Evolutionary conservation across 2,113 vertebrate species (phyloP).

Genomic region (Thoracochromis brauschi): DNA sequence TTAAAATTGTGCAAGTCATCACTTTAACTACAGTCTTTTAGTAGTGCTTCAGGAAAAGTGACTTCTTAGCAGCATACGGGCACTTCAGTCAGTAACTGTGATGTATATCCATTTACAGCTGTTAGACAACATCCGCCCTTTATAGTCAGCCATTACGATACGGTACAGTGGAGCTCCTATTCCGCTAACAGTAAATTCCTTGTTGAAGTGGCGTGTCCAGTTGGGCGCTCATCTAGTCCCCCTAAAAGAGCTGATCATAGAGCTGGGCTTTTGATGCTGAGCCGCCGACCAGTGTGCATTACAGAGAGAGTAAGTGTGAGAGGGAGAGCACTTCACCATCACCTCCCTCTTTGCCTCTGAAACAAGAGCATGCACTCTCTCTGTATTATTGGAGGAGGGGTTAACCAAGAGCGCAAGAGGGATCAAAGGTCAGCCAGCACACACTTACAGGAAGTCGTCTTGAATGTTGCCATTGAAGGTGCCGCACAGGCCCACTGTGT

Average conservation of each 20-base stretch:
- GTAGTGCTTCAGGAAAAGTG: background rate
- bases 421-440: constrained; percentile 3
- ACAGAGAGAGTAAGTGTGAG: constrained; percentile 30
- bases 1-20: background rate
- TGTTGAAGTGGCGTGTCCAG: constrained; percentile 52
- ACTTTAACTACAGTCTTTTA: background rate
- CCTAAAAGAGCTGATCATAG: constrained; percentile 53
- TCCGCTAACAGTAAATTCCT: constrained; percentile 56
- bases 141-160: constrained; percentile 16
- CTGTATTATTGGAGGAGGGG: background rate
- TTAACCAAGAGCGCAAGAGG: background rate
- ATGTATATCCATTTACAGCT: constrained; percentile 62
- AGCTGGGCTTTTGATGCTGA: constrained; percentile 47
- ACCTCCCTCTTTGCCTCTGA: constrained; percentile 27
- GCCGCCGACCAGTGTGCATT: constrained; percentile 55
- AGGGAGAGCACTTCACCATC: constrained; percentile 26
- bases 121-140: constrained; percentile 58
- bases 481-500: constrained; percentile 89
- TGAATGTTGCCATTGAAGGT: constrained; percentile 96
- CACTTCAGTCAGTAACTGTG: background rate
- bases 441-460: constrained; percentile 91
- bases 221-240: constrained; percentile 47
- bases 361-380: constrained; percentile 15
- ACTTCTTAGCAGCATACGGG: background rate
- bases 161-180: constrained; percentile 38